Base-by-base conservation (phyloP, 2,113 vertebrate genomes). In the Megatriorchis doriae region DNA sequence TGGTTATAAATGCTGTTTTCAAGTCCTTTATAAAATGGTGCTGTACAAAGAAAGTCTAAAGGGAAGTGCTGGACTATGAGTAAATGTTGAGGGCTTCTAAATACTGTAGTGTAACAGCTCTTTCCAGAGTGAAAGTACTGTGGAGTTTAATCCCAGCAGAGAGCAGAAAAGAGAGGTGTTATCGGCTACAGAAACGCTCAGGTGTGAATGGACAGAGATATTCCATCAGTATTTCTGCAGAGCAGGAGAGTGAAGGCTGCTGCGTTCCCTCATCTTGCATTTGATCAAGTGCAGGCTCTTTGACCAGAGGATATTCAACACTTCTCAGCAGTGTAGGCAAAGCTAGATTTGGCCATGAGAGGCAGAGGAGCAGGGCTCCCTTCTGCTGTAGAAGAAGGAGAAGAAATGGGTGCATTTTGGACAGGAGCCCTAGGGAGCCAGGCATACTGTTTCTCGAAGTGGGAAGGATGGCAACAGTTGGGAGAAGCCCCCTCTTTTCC, bases 391-490 rank as follows among this genome's bases (percentile, higher is more conserved):
- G 70, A 58, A 71, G 36, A 18, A 12, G 25, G 15, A 82, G 36
- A 40, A 7, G 13, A 74, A 85, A 29, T 0, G 0, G 23, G 11
- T 0, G 0, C 16, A 3, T 70, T 88, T 92, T 50, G 38, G 29
- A 50, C 22, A 38, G n/a, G 16, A 81, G 25, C n/a, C n/a, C 45
- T 32, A 17, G 42, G 5, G 40, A 26, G 6, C 45, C 13, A 45
- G 47, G 7, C 2, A 4, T 16, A 12, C 26, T 0, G 0, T 48
- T 66, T 48, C 26, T 75, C 61, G 25, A 45, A 62, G 11, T 5
- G 11, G 29, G 27, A 66, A 40, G n/a, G 43, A 40, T 70, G 17
- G 13, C 40, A 26, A 26, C 21, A 56, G 29, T 5, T 74, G 45
- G 13, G n/a, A 26, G 38, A n/a, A 75, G 27, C 3, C 4, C 27